Evolutionary conservation across 2,888 invertebrate genomes (phyloP).

Genomic region (Plemyria rubiginata): DNA sequence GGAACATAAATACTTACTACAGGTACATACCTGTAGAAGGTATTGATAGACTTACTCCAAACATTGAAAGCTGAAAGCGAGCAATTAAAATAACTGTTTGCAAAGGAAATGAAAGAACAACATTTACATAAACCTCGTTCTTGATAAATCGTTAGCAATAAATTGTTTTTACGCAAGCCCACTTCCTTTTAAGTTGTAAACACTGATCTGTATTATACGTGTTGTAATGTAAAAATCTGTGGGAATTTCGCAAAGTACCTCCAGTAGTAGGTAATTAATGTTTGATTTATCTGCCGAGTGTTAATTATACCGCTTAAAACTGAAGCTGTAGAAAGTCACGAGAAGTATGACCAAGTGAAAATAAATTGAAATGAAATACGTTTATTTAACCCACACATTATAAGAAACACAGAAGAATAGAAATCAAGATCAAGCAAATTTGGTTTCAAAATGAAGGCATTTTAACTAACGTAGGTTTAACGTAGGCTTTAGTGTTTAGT

Average conservation of each 20-base stretch:
- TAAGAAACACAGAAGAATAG: no score
- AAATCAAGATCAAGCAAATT: no score
- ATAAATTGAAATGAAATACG: no score
- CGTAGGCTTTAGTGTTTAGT: no score
- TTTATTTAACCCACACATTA: no score
- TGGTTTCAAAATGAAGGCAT: no score
- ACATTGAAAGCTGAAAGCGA: constrained; percentile 12
- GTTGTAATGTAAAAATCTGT: constrained; percentile 10
- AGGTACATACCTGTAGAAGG: no score
- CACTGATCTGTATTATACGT: no score
- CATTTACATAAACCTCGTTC: constrained; percentile 6
- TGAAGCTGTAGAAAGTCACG: constrained; percentile 10
- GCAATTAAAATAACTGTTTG: constrained; percentile 22
- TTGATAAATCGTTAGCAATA: constrained; percentile 13
- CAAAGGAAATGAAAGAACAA: constrained; percentile 24
- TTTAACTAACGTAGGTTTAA: no score
- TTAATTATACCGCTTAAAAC: background rate
- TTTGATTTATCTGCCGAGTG: constrained; percentile 6
- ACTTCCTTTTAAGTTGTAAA: constrained; percentile 22
- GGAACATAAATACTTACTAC: no score
- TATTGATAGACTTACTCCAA: no score
- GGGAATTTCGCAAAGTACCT: constrained; percentile 8
- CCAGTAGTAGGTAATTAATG: constrained; percentile 1
- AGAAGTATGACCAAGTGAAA: no score
- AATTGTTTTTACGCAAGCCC: constrained; percentile 8